These are phyloP conservation scores for Rhopalosiphum nymphaeae DNA, from an alignment of 2,888 invertebrate genomes.

Conservation along the genomic window DNA sequence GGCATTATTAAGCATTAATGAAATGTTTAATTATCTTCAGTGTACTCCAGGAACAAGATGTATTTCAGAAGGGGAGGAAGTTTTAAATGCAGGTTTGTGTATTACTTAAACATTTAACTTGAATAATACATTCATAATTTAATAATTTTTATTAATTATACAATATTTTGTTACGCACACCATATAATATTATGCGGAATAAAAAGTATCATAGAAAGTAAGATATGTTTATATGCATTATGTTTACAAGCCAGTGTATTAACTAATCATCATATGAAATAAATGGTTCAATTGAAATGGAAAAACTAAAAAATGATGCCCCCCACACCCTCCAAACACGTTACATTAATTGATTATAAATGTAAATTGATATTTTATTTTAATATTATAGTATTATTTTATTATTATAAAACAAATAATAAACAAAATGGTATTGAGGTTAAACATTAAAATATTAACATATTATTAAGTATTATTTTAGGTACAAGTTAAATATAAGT, in stretches of 20 bases:
- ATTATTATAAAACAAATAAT: too few species aligned
- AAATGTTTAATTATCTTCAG: neutral
- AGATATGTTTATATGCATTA: neutral
- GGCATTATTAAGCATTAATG: neutral
- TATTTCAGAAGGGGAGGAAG: neutral
- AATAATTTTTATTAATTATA: constrained; percentile 1
- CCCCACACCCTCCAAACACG: too few species aligned
- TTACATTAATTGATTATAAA: too few species aligned
- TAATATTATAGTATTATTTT: too few species aligned
- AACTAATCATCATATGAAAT: neutral
- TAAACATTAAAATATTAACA: too few species aligned
- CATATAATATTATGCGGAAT: neutral
- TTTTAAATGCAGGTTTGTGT: neutral
- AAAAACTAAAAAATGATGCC: neutral
- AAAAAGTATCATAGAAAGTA: neutral
- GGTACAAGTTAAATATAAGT: too few species aligned
- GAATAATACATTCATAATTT: neutral
- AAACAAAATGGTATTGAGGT: too few species aligned
- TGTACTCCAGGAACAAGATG: neutral
- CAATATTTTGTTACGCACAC: neutral
- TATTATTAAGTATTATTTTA: too few species aligned
- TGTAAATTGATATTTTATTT: too few species aligned
- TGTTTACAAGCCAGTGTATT: neutral
- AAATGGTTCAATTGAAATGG: neutral
- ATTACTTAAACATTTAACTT: neutral